These are phyloP conservation scores for Phataginus tricuspis DNA, from an alignment of 2,797 vertebrate species.

Conservation along the genomic window DNA sequence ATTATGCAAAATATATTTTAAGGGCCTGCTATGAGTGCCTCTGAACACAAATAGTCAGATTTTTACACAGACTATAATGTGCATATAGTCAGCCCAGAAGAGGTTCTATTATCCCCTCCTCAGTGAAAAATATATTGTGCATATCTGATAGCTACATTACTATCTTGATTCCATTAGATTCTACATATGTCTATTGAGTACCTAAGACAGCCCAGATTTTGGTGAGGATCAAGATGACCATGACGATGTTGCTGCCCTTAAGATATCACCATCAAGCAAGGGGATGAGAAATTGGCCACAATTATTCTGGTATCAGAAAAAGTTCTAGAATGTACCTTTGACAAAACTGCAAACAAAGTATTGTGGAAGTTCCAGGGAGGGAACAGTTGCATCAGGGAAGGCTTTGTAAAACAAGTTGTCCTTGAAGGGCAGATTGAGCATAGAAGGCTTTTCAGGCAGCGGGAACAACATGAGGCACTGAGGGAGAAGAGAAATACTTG, in stretches of 20 bases:
- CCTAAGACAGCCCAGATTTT: not conserved
- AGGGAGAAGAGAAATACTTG: not conserved
- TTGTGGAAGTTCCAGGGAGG: not conserved
- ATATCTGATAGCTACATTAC: not conserved
- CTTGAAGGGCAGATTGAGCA: not conserved
- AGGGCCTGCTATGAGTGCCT: not conserved
- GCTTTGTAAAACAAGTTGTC: not conserved
- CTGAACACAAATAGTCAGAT: not conserved
- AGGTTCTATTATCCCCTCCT: not conserved
- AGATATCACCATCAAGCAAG: not conserved
- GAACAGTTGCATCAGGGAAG: not conserved
- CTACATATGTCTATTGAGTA: not conserved
- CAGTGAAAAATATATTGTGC: not conserved
- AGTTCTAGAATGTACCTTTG: not conserved
- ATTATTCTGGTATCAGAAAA: slow-evolving; percentile 8
- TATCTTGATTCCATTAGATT: slow-evolving; percentile 46
- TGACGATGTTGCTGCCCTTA: not conserved
- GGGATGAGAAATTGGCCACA: not conserved
- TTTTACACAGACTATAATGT: not conserved
- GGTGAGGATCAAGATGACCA: not conserved
- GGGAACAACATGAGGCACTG: not conserved
- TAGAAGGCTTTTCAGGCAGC: not conserved
- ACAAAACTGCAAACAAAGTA: not conserved
- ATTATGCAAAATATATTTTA: not conserved
- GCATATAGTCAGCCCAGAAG: not conserved